These are phyloP conservation scores for Laspeyria flexula DNA, from an alignment of 2,888 invertebrate genomes.

Conservation along the genomic window DNA sequence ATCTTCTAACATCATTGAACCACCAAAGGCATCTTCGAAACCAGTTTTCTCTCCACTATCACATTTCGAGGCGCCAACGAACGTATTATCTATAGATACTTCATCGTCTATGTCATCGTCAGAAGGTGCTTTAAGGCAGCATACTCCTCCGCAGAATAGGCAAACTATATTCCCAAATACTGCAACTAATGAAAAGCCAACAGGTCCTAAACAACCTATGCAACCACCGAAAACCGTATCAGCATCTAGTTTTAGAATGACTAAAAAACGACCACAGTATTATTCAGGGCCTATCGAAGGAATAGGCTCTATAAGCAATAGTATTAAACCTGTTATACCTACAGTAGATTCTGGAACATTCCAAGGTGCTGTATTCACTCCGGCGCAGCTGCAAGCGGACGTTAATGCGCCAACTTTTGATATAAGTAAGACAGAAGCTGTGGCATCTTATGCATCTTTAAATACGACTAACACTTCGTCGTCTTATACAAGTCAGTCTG, in stretches of 20 bases:
- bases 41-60: too few species aligned
- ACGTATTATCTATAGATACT: too few species aligned
- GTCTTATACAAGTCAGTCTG: constrained; percentile 15
- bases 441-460: constrained; percentile 35
- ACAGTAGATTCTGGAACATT: constrained; percentile 54
- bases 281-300: constrained; percentile 82
- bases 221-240: constrained; percentile 72
- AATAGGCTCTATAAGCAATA: constrained; percentile 72
- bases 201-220: constrained; percentile 49
- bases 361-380: constrained; percentile 68
- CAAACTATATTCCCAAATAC: neutral
- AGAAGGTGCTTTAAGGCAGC: too few species aligned
- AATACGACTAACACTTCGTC: constrained; percentile 18
- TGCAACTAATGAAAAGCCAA: neutral
- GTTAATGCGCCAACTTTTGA: constrained; percentile 43
- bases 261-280: constrained; percentile 77
- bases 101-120: too few species aligned
- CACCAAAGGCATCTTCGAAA: too few species aligned
- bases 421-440: constrained; percentile 38
- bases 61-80: too few species aligned
- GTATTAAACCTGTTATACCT: constrained; percentile 66
- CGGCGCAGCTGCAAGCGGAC: constrained; percentile 38
- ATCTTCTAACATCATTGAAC: too few species aligned
- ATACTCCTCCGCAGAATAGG: too few species aligned
- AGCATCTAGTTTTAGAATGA: constrained; percentile 70